A percentile compares a stretch with the other conserved stretches of the same genome.
Conservation (phyloP, 2,888 invertebrate species). For the Asteroscopus sphinx region DNA sequence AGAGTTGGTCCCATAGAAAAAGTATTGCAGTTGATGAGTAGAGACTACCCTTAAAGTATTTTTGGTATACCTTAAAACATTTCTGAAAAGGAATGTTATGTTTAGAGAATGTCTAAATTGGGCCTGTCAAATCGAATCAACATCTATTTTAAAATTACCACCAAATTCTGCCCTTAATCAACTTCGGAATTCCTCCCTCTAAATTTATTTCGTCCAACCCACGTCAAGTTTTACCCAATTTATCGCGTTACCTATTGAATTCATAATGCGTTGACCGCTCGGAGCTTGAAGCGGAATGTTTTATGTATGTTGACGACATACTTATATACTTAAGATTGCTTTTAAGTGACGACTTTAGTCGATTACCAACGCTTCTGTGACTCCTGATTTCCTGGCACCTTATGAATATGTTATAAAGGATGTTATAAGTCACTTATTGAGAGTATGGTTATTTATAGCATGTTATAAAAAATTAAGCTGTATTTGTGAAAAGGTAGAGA, state of each 20-base stretch:
- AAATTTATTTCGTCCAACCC: slow-evolving; percentile 13
- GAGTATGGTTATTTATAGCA: not conserved
- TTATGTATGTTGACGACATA: slow-evolving; percentile 23
- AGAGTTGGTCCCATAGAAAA: too few relatives aligned
- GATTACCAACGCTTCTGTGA: slow-evolving; percentile 1
- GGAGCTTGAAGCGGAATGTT: slow-evolving; percentile 17
- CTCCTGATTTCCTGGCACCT: not conserved
- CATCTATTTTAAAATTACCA: slow-evolving; percentile 17
- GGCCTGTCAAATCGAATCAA: slow-evolving; percentile 21
- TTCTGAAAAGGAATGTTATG: not conserved
- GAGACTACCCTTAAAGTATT: too few relatives aligned
- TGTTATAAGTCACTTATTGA: slow-evolving; percentile 6
- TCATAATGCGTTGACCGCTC: slow-evolving; percentile 33
- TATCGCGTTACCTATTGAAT: slow-evolving; percentile 28
- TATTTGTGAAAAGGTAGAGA: not conserved
- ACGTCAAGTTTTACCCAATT: slow-evolving; percentile 20
- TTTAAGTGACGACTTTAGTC: slow-evolving; percentile 8
- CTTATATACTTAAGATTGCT: slow-evolving; percentile 28
- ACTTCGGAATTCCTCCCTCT: slow-evolving; percentile 13
- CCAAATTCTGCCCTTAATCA: slow-evolving; percentile 23
- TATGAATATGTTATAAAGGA: slow-evolving; percentile 29
- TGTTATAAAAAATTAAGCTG: too few relatives aligned
- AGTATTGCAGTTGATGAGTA: too few relatives aligned
- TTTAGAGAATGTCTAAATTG: slow-evolving; percentile 5
- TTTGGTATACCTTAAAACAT: too few relatives aligned